Conservation (phyloP, 2,113 vertebrate species). For the Pterocles gutturalis region DNA sequence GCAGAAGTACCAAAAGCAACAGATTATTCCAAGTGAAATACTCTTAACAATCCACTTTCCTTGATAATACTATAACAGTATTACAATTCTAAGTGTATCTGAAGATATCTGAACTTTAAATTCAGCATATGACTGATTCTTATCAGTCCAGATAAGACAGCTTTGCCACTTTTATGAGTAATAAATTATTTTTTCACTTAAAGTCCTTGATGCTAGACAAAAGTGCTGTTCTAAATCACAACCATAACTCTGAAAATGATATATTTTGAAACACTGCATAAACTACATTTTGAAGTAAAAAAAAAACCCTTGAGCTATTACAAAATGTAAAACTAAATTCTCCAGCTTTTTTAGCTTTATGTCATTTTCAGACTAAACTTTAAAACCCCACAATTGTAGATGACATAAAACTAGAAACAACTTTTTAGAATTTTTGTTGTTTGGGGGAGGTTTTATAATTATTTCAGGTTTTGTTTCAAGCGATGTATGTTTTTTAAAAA, state of each 20-base stretch:
- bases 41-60: not conserved
- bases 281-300: not conserved
- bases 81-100: not conserved
- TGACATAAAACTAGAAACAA: not conserved
- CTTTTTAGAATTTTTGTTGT: not conserved
- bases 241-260: not conserved
- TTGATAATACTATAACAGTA: not conserved
- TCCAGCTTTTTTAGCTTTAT: not conserved
- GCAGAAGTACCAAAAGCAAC: not conserved
- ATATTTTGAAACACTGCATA: not conserved
- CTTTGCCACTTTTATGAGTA: not conserved
- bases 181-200: not conserved
- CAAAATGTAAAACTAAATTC: not conserved
- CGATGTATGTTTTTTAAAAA: not conserved
- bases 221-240: not conserved
- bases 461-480: not conserved
- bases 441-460: not conserved
- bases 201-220: not conserved
- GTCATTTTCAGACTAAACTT: not conserved
- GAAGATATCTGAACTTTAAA: not conserved
- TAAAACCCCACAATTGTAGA: not conserved
- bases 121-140: not conserved
- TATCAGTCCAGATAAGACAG: not conserved
- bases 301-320: not conserved
- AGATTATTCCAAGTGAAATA: not conserved